A percentile compares a stretch with the other conserved stretches of the same genome.
phyloP scores from a whole-genome alignment of 2,888 invertebrate genomes.

The Portevinia maculata region DNA sequence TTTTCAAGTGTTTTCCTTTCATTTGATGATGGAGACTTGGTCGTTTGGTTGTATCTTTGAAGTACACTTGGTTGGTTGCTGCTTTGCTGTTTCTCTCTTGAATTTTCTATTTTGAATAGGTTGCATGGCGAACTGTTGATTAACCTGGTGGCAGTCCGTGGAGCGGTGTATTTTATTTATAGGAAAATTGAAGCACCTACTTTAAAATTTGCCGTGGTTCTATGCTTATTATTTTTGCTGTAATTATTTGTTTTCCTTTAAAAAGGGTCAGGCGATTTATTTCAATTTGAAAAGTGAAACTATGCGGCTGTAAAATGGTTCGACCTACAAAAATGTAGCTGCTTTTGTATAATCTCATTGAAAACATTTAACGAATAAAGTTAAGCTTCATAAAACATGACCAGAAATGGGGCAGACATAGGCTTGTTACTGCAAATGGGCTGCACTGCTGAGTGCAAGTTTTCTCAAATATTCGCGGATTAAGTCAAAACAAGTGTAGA shows the following conservation, averaged over 20 bases:
- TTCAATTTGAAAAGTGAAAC: too few species aligned
- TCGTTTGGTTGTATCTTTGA: conserved; percentile 18
- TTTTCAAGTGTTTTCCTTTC: conserved; percentile 63
- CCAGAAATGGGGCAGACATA: too few species aligned
- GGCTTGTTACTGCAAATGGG: too few species aligned
- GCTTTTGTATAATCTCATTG: too few species aligned
- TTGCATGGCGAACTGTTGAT: conserved; percentile 40
- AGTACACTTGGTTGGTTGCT: background rate
- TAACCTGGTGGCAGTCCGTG: conserved; percentile 30
- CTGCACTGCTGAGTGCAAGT: too few species aligned
- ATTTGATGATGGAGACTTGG: conserved; percentile 28
- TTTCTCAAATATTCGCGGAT: too few species aligned
- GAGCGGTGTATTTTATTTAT: conserved; percentile 5
- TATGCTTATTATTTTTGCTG: conserved; percentile 2
- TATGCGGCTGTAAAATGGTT: too few species aligned
- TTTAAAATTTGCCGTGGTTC: background rate
- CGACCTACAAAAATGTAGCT: too few species aligned
- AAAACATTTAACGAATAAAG: too few species aligned
- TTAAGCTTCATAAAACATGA: too few species aligned
- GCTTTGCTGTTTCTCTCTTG: background rate
- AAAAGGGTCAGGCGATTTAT: conserved; percentile 16
- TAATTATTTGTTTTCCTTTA: background rate
- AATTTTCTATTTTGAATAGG: conserved; percentile 42
- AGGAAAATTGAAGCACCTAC: conserved; percentile 12
- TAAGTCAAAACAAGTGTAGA: too few species aligned